A percentile compares a stretch with the other conserved stretches of the same genome.
phyloP scores from a whole-genome alignment of 2,113 vertebrate genomes.

The Picathartes gymnocephalus region DNA sequence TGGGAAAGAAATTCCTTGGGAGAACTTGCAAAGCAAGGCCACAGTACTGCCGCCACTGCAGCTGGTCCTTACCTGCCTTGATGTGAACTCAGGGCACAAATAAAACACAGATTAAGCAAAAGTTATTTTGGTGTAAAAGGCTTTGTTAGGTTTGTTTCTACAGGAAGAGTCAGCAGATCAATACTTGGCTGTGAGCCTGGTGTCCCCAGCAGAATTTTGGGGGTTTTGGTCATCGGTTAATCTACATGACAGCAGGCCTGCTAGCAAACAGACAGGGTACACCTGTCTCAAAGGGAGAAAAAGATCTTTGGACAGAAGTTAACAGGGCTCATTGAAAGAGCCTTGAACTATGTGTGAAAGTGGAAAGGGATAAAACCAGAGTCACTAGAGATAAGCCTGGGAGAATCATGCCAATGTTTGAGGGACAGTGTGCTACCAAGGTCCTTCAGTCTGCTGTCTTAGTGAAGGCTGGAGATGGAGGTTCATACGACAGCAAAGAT shows the following conservation, averaged over 20 bases:
- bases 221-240: not conserved
- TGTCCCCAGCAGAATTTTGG: not conserved
- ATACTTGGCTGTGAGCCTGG: not conserved
- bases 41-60: not conserved
- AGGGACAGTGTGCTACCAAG: not conserved
- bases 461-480: not conserved
- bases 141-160: not conserved
- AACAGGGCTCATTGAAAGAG: not conserved
- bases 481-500: not conserved
- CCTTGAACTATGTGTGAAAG: not conserved
- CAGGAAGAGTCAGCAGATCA: not conserved
- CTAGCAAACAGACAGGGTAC: not conserved
- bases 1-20: not conserved
- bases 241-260: not conserved
- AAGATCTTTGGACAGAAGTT: not conserved
- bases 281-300: not conserved
- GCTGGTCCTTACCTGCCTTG: not conserved
- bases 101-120: not conserved
- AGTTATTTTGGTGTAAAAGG: not conserved
- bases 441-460: not conserved
- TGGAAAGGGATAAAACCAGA: not conserved
- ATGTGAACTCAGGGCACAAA: not conserved
- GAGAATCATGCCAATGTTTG: not conserved
- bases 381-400: not conserved
- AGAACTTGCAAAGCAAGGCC: not conserved